phyloP scores from a whole-genome alignment of 2,888 invertebrate genomes.

The Drosophila mettleri region DNA sequence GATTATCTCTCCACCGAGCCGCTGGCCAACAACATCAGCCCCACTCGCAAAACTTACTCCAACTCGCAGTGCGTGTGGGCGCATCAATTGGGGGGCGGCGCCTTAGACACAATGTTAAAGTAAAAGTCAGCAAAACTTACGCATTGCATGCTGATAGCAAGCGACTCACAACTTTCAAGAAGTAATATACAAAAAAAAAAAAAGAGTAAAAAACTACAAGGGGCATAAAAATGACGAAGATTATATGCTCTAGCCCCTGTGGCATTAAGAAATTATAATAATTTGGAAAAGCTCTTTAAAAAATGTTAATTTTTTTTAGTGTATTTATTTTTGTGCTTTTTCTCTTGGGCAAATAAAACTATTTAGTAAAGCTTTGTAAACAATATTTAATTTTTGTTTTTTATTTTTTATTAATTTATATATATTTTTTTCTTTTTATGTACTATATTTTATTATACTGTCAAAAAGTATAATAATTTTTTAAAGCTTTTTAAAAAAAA shows the following conservation, averaged over 20 bases:
- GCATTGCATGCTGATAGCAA: constrained; percentile 59
- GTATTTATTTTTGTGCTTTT: no score
- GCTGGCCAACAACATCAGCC: constrained; percentile 11
- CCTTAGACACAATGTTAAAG: constrained; percentile 34
- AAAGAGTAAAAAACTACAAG: no score
- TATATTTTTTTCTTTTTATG: no score
- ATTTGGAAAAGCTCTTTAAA: neutral
- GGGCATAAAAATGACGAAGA: neutral
- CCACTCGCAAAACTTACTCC: constrained; percentile 54
- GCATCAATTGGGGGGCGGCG: neutral
- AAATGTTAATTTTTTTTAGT: no score
- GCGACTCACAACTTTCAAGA: constrained; percentile 46
- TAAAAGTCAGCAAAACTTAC: constrained; percentile 67
- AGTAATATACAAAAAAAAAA: constrained; percentile 22
- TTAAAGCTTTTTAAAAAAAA: no score
- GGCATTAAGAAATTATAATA: neutral
- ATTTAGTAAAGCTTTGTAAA: no score
- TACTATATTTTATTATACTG: no score
- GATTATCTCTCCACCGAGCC: constrained; percentile 60
- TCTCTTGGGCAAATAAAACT: no score
- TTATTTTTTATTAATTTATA: no score
- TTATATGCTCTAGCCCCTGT: neutral
- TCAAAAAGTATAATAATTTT: no score
- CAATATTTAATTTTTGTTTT: no score
- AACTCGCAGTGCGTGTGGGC: constrained; percentile 8